Percentiles rank a stretch among this genome's conserved stretches.
Conservation (phyloP, 2,797 vertebrate genomes). For the Oryzias dopingdopingensis region DNA sequence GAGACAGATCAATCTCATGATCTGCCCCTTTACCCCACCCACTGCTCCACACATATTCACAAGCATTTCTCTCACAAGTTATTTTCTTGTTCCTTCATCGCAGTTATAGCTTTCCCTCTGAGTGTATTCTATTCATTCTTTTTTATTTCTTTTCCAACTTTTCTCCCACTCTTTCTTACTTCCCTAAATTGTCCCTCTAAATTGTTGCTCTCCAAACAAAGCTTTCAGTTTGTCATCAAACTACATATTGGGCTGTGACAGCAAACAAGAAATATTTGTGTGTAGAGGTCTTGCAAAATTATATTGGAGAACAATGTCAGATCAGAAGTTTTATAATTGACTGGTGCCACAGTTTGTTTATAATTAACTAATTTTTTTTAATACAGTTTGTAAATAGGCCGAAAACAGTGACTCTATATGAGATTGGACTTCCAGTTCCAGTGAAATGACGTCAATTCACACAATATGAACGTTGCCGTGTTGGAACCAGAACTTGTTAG, state of each 20-base stretch:
- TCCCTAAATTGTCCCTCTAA: neutral
- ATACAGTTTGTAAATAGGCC: too few relatives aligned
- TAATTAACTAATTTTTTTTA: too few relatives aligned
- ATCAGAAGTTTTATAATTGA: constrained; percentile 23
- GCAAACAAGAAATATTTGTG: neutral
- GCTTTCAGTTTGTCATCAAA: constrained; percentile 8
- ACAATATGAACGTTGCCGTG: too few relatives aligned
- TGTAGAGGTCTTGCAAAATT: neutral
- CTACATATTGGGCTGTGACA: constrained; percentile 1
- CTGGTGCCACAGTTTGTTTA: neutral
- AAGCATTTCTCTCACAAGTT: constrained; percentile 36
- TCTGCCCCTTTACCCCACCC: constrained; percentile 43
- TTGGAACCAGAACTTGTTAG: too few relatives aligned
- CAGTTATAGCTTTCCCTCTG: constrained; percentile 1
- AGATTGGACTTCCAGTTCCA: too few relatives aligned
- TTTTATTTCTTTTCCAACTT: neutral
- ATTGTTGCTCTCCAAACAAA: neutral
- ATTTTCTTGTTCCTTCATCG: constrained; percentile 6
- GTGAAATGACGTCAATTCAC: too few relatives aligned
- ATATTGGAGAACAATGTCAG: constrained; percentile 1
- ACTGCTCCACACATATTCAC: constrained; percentile 27
- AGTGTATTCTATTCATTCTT: neutral
- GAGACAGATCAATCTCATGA: constrained; percentile 66
- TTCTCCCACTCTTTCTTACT: constrained; percentile 4
- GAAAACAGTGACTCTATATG: too few relatives aligned